Evolutionary conservation across 2,888 invertebrate species (phyloP), one percentile per base, ranked within the genome.

Genomic region (Gerris lacustris): DNA sequence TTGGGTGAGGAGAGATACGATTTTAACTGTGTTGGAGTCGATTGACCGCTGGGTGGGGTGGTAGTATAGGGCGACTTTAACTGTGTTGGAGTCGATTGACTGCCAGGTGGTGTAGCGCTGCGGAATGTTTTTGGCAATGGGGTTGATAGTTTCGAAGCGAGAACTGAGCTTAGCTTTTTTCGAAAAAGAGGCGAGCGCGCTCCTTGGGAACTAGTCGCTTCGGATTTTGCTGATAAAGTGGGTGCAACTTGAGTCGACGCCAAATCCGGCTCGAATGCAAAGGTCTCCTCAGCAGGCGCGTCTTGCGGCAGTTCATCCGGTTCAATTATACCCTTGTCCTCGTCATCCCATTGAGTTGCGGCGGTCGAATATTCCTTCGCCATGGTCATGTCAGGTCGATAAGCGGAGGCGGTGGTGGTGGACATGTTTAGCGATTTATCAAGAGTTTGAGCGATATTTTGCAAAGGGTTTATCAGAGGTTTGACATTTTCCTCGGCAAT

Each of bases 401-500:
- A 11, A 55, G 11, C 11, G 11, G 6, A 6, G 6, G 47, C 11
- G 11, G 11, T 15, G 55, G 11, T 55, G 5, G 55, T 15, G 55
- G 55, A 55, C 31, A 31, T 31, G 31, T 31, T 31, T 2, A 55
- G 55, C 15, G 55, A 31, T 55, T 55, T 55, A 55, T 55, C 15
- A 11, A 55, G 15, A 5, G 55, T 55, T 55, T 55, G 11, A 55
- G 55, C 9, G 15, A 55, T 55, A 15, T 55, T 55, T 55, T 55
- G 9, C 9, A 55, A 15, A 4, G 55, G 5, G 9, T 55, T 15
- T 44, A 67, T n/a, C 31, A 44, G 44, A 15, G 11, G 17, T 47
- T 68, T 47, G 7, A 45, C 68, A 44, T 47, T 47, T 17, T 45
- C 68, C 47, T 44, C 68, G 7, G 15, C 68, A 6, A 45, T 47